Conservation (phyloP, 2,888 invertebrate genomes). For the Eucera pruinosa region DNA sequence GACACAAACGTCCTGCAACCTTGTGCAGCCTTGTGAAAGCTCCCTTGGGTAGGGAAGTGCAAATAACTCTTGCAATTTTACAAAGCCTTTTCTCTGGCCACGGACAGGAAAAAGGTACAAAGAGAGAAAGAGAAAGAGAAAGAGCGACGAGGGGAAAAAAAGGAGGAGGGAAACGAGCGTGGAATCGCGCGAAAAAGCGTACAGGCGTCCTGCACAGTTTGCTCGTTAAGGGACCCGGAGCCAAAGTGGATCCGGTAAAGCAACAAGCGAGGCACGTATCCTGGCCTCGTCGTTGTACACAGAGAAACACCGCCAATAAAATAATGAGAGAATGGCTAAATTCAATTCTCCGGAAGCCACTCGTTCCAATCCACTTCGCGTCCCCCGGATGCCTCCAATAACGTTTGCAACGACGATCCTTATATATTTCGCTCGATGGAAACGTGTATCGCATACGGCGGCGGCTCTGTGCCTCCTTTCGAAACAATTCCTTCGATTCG, state of each 20-base stretch:
- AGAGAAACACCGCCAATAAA: conserved; percentile 54
- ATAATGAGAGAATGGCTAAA: conserved; percentile 67
- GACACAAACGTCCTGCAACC: conserved; percentile 4
- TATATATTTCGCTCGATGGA: conserved; percentile 51
- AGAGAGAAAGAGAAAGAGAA: neutral
- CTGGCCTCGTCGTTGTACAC: conserved; percentile 21
- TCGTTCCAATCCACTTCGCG: conserved; percentile 40
- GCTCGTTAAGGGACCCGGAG: conserved; percentile 55
- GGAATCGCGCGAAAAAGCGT: conserved; percentile 29
- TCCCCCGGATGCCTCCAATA: conserved; percentile 26
- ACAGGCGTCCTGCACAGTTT: conserved; percentile 12
- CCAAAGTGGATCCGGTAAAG: conserved; percentile 37
- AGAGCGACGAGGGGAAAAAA: too few relatives aligned
- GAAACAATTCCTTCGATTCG: neutral
- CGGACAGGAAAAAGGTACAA: neutral
- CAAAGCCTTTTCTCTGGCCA: conserved; percentile 15
- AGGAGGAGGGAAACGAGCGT: neutral
- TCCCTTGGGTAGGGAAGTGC: conserved; percentile 4
- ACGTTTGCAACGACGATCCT: conserved; percentile 52
- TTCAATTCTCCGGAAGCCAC: conserved; percentile 59
- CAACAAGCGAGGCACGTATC: conserved; percentile 55
- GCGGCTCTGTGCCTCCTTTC: neutral
- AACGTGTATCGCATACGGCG: conserved; percentile 57
- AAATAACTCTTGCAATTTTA: conserved; percentile 28
- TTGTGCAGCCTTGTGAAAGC: neutral